These are phyloP conservation scores for Ophiodon elongatus DNA, from an alignment of 2,113 vertebrate genomes.

Conservation along the genomic window DNA sequence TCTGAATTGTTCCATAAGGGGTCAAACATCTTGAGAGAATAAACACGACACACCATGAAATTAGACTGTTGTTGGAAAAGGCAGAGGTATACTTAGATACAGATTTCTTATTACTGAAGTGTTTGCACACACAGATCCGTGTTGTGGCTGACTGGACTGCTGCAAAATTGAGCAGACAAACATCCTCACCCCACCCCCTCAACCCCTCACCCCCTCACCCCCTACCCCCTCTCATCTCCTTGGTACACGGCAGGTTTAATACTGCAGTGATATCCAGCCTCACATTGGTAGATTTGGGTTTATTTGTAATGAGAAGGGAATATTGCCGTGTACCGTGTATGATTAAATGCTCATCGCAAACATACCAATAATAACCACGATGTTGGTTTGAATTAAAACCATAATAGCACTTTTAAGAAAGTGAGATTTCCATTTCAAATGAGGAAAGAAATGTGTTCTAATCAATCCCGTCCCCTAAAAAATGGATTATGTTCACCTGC, in stretches of 20 bases:
- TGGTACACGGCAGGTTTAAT: constrained; percentile 50
- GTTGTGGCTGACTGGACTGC: constrained; percentile 68
- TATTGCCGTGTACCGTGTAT: not conserved
- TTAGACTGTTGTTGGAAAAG: constrained; percentile 80
- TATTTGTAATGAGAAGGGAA: constrained; percentile 5
- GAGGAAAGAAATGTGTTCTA: not conserved
- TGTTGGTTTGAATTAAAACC: not conserved
- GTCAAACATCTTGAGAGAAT: constrained; percentile 82
- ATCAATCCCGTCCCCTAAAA: not conserved
- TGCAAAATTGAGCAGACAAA: constrained; percentile 68
- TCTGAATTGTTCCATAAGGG: constrained; percentile 83
- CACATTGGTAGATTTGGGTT: constrained; percentile 19
- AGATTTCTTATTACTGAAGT: constrained; percentile 79
- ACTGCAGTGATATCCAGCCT: constrained; percentile 49
- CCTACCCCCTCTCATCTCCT: constrained; percentile 30
- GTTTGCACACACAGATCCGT: constrained; percentile 71
- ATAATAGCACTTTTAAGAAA: not conserved
- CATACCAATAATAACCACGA: not conserved
- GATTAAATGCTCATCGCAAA: constrained; percentile 16
- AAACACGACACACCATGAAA: constrained; percentile 85
- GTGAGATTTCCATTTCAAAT: not conserved
- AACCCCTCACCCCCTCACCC: no score
- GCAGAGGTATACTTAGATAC: constrained; percentile 76
- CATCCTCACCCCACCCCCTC: not conserved
- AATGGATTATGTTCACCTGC: not conserved